Percentiles rank a stretch among this genome's conserved stretches.
Conservation (phyloP, 35 echinoderm and acorn worm genomes). For the Chiridota heheva region DNA sequence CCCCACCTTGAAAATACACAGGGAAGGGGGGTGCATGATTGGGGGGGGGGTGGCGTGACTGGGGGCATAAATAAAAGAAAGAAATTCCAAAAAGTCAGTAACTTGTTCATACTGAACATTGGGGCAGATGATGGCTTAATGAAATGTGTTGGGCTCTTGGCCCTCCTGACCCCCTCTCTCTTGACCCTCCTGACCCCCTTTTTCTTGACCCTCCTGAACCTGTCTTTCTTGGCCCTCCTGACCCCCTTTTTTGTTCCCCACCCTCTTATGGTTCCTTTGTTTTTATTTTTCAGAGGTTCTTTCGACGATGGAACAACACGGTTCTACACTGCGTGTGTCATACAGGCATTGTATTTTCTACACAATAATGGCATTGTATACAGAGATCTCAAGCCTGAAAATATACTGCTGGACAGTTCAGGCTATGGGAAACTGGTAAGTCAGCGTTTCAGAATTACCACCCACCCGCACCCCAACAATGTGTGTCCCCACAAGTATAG, state of each 20-base stretch:
- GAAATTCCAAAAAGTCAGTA: no score
- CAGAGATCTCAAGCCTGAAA: constrained; percentile 90
- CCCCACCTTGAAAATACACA: no score
- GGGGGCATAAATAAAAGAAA: no score
- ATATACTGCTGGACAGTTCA: constrained; percentile 83
- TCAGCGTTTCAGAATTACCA: neutral
- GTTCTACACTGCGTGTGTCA: constrained; percentile 96
- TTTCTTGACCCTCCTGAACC: no score
- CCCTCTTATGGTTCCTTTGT: neutral
- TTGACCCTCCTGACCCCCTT: no score
- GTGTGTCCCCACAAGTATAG: no score
- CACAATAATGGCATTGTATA: constrained; percentile 87
- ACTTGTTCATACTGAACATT: no score
- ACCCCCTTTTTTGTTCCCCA: neutral
- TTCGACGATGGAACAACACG: constrained; percentile 92
- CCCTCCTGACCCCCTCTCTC: no score
- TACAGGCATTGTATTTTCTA: constrained; percentile 84
- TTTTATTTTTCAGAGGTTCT: constrained; percentile 62
- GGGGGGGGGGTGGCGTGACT: no score
- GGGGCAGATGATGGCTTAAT: no score
- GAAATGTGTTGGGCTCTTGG: neutral
- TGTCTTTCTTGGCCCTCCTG: neutral
- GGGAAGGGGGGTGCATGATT: no score
- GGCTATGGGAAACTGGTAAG: constrained; percentile 95
- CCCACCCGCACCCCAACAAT: no score